Conservation (phyloP, 2,797 vertebrate species). For the Tauraco hartlaubi region DNA sequence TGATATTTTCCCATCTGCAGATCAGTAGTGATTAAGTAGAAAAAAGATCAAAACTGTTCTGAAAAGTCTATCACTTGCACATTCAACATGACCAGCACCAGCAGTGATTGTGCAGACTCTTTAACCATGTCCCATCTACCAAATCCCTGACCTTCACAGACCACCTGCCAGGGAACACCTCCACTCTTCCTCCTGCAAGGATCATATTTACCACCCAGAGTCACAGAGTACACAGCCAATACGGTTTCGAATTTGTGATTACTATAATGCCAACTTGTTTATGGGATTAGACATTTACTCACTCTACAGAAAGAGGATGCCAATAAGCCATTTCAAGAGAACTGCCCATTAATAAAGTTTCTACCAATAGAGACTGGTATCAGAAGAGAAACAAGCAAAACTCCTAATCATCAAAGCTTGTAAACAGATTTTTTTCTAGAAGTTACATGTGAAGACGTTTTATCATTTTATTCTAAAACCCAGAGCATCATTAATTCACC, state of each 20-base stretch:
- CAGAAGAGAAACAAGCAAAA: background rate
- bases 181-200: background rate
- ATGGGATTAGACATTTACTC: background rate
- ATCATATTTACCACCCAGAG: background rate
- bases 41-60: background rate
- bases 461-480: background rate
- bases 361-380: background rate
- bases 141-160: background rate
- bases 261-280: background rate
- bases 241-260: fast-evolving
- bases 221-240: background rate
- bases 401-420: background rate
- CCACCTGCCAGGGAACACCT: background rate
- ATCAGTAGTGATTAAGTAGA: background rate
- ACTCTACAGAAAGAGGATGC: fast-evolving
- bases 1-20: background rate
- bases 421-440: background rate
- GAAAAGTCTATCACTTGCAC: fast-evolving
- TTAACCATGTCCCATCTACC: fast-evolving
- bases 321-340: background rate
- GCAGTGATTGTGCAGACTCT: background rate
- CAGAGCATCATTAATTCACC: background rate
- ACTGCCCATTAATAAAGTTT: background rate
- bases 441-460: background rate
- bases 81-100: background rate